A percentile compares a stretch with the other conserved stretches of the same genome.
Evolutionary conservation across 2,113 vertebrate genomes (phyloP).

Genomic region (Chauna torquata): DNA sequence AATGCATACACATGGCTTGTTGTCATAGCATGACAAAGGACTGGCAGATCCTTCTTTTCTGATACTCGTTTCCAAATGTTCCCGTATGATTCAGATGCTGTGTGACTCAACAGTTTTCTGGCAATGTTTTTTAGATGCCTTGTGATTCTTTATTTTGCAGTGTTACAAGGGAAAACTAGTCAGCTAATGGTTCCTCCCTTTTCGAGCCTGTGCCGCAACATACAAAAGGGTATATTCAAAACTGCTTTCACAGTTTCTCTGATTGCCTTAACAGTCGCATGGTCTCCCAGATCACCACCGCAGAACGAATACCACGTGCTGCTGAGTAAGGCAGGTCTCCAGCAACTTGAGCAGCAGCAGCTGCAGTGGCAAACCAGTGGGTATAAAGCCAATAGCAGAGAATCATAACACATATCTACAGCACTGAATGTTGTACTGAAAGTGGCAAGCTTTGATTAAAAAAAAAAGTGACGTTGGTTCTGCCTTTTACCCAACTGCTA

Average conservation of each 20-base stretch:
- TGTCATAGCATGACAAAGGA: background rate
- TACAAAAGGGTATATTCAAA: background rate
- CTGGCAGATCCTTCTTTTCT: background rate
- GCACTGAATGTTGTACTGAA: background rate
- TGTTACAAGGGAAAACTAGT: background rate
- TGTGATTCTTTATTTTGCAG: constrained; percentile 10
- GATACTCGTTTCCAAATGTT: constrained; percentile 47
- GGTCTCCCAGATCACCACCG: background rate
- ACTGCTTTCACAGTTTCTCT: constrained; percentile 1
- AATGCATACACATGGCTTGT: background rate
- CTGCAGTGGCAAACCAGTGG: background rate
- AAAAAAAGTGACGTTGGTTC: background rate
- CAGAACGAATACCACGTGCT: background rate
- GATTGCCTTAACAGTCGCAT: background rate
- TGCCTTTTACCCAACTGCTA: background rate
- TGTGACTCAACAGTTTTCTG: constrained; percentile 55
- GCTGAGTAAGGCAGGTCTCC: background rate
- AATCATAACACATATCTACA: background rate
- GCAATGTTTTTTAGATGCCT: constrained; percentile 29
- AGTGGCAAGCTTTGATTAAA: background rate
- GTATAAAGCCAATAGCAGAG: background rate
- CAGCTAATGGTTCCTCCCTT: background rate
- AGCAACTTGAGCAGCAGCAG: background rate
- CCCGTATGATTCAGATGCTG: background rate
- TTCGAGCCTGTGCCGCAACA: background rate